These are phyloP conservation scores for Sebastes aleutianus DNA, from an alignment of 2,797 vertebrate species.

Conservation along the genomic window DNA sequence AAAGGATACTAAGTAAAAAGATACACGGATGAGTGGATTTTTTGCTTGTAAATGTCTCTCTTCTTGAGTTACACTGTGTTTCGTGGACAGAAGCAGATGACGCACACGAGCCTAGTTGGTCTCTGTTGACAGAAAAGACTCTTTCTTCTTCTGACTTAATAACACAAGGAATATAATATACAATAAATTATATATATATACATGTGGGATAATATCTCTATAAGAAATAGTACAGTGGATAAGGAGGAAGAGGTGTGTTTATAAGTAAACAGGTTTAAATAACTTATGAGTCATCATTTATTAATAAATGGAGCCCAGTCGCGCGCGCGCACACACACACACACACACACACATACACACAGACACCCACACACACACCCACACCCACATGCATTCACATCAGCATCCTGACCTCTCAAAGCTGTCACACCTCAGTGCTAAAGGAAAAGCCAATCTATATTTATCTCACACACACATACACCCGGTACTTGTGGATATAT, in stretches of 20 bases:
- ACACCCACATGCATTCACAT: conserved; percentile 7
- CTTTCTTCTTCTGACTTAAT: not conserved
- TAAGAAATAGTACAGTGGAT: conserved; percentile 2
- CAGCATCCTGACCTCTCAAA: conserved; percentile 54
- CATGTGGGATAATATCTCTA: not conserved
- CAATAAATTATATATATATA: not conserved
- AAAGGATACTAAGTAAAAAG: not conserved
- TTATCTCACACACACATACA: conserved; percentile 40
- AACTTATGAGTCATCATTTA: conserved; percentile 74
- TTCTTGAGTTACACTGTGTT: not conserved
- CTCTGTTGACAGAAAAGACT: not conserved
- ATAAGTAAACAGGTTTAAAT: conserved; percentile 70
- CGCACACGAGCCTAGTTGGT: not conserved
- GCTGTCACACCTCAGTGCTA: conserved; percentile 40
- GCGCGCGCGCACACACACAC: not conserved
- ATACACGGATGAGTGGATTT: not conserved
- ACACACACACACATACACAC: not conserved
- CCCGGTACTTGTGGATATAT: not conserved
- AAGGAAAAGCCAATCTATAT: conserved; percentile 55
- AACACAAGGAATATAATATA: not conserved
- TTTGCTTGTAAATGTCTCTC: not conserved
- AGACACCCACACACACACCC: not conserved
- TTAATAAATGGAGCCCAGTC: conserved; percentile 55
- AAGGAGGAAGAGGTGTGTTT: conserved; percentile 46
- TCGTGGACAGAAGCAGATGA: not conserved